Conservation (phyloP, 2,113 vertebrate species). For the Xiphophorus maculatus region DNA sequence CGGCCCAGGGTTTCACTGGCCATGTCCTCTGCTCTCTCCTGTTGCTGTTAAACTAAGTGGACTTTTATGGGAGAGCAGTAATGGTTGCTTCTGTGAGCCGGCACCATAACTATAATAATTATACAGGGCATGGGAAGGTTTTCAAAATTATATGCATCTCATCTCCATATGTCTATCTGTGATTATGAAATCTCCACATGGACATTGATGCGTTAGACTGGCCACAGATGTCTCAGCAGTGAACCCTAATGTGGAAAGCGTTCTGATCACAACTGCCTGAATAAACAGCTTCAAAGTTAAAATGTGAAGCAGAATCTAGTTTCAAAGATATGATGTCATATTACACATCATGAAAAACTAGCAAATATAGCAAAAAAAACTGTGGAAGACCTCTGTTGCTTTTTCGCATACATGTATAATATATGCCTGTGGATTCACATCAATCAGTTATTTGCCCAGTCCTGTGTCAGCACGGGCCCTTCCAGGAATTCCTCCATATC, state of each 20-base stretch:
- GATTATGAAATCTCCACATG: conserved; percentile 51
- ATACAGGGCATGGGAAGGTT: conserved; percentile 55
- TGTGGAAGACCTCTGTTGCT: conserved; percentile 33
- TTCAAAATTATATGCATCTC: conserved; percentile 47
- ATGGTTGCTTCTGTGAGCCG: conserved; percentile 65
- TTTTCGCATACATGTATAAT: conserved; percentile 49
- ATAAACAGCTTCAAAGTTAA: conserved; percentile 43
- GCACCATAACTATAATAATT: conserved; percentile 66
- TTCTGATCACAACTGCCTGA: conserved; percentile 44
- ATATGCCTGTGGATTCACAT: conserved; percentile 58
- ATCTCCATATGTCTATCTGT: conserved; percentile 41
- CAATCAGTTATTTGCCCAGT: conserved; percentile 66
- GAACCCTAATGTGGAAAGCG: conserved; percentile 44
- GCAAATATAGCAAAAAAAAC: conserved; percentile 12
- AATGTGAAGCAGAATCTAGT: conserved; percentile 21
- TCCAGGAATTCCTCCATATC: conserved; percentile 91
- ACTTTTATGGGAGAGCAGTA: conserved; percentile 74
- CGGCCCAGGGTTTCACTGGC: conserved; percentile 74
- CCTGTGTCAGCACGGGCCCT: conserved; percentile 71
- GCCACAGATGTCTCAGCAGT: conserved; percentile 28
- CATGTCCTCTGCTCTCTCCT: conserved; percentile 73
- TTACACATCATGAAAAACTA: conserved; percentile 40
- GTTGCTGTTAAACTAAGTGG: conserved; percentile 80
- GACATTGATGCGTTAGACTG: conserved; percentile 38
- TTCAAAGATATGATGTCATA: conserved; percentile 44